These are phyloP conservation scores for Siphlonurus alternatus DNA, from an alignment of 2,888 invertebrate genomes.

Conservation along the genomic window DNA sequence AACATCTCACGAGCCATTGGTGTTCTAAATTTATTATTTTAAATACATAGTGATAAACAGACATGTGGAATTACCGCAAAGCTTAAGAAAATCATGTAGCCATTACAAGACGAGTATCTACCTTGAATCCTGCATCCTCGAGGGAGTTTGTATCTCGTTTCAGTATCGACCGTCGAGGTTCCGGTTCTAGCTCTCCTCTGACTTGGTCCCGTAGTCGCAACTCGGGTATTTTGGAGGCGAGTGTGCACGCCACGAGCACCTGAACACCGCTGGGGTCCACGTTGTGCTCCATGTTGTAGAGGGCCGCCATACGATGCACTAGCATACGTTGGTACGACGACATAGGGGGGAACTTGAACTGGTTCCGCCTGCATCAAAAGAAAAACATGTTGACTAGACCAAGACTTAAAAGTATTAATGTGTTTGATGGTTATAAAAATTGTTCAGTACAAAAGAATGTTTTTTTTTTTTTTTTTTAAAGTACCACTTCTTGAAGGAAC, in stretches of 20 bases:
- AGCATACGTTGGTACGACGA: constrained; percentile 93
- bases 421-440: too few relatives aligned
- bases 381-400: constrained; percentile 6
- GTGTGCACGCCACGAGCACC: constrained; percentile 33
- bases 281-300: constrained; percentile 88
- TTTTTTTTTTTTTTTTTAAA: too few relatives aligned
- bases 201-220: constrained; percentile 54
- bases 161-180: constrained; percentile 58
- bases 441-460: too few relatives aligned
- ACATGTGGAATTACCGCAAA: too few relatives aligned
- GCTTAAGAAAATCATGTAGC: neutral
- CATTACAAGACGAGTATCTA: constrained; percentile 11
- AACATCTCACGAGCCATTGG: too few relatives aligned
- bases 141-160: constrained; percentile 68
- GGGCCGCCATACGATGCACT: constrained; percentile 83
- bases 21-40: constrained; percentile 31
- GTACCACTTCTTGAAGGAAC: too few relatives aligned
- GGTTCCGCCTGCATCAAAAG: constrained; percentile 38
- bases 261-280: constrained; percentile 68
- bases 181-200: constrained; percentile 42
- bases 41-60: too few relatives aligned
- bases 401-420: neutral
- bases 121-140: constrained; percentile 38
- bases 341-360: constrained; percentile 79
- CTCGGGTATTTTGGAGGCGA: constrained; percentile 50